A percentile compares a stretch with the other conserved stretches of the same genome.
phyloP scores from a whole-genome alignment of 2,888 invertebrate species.

The Dolomedes plantarius region DNA sequence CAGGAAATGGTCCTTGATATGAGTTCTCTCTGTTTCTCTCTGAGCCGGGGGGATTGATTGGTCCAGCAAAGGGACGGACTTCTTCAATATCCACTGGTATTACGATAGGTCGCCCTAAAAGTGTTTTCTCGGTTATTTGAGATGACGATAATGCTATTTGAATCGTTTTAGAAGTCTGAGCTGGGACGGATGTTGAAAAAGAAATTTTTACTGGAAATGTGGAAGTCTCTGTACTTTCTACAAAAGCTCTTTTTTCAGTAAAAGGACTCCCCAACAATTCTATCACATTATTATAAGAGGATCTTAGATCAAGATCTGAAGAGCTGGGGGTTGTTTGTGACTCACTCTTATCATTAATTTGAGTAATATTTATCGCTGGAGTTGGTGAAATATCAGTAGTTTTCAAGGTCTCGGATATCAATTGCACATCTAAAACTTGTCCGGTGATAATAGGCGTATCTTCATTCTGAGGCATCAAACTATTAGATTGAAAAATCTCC shows the following conservation, averaged over 20 bases:
- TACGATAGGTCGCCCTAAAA: conserved; percentile 79
- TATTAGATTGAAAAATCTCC: too few relatives aligned
- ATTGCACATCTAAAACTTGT: too few relatives aligned
- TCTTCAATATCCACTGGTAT: conserved; percentile 82
- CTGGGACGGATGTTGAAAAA: not conserved
- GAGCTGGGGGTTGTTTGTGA: not conserved
- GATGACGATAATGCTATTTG: not conserved
- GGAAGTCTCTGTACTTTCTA: not conserved
- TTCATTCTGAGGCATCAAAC: not conserved
- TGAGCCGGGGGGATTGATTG: conserved; percentile 35
- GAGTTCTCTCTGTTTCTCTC: not conserved
- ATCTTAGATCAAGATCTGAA: not conserved
- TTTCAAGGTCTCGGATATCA: not conserved
- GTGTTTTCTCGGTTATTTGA: conserved; percentile 3
- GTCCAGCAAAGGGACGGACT: conserved; percentile 75
- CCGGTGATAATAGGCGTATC: not conserved
- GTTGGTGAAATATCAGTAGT: not conserved
- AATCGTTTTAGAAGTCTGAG: not conserved
- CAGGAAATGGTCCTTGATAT: conserved; percentile 16
- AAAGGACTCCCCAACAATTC: not conserved
- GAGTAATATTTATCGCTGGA: not conserved
- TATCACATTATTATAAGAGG: not conserved
- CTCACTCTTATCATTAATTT: not conserved
- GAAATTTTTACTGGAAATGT: not conserved
- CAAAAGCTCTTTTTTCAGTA: not conserved